Conservation (phyloP, 1,140 invertebrate genomes). For the Augochlora pura region DNA sequence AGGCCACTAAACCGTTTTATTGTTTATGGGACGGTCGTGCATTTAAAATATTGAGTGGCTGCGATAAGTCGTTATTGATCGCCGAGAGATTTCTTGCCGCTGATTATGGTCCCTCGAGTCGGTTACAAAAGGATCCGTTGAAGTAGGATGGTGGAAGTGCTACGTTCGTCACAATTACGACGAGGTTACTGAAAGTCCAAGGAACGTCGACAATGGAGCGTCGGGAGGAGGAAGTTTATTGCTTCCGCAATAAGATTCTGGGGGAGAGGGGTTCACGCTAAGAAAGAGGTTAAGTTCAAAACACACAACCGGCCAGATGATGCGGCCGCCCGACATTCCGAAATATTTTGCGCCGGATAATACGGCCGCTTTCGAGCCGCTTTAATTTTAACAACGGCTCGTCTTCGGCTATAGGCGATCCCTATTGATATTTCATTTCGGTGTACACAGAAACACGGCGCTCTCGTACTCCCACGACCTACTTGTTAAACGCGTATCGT, state of each 20-base stretch:
- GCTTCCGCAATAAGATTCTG: constrained; percentile 55
- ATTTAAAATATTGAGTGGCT: too few species aligned
- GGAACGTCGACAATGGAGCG: constrained; percentile 35
- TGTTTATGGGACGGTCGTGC: too few species aligned
- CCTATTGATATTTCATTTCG: too few species aligned
- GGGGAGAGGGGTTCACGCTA: constrained; percentile 15
- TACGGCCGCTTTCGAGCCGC: not conserved
- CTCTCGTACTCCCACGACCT: too few species aligned
- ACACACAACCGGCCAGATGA: constrained; percentile 43
- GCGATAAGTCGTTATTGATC: constrained; percentile 6
- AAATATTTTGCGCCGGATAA: not conserved
- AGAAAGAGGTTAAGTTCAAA: constrained; percentile 48
- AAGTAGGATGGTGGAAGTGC: constrained; percentile 22
- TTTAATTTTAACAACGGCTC: not conserved
- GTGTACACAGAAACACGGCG: too few species aligned
- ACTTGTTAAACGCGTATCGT: too few species aligned
- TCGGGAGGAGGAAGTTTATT: constrained; percentile 49
- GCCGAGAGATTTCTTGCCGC: not conserved
- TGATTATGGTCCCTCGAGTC: constrained; percentile 24
- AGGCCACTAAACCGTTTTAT: too few species aligned
- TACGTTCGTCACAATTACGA: constrained; percentile 45
- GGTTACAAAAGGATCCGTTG: constrained; percentile 14
- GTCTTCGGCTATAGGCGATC: too few species aligned
- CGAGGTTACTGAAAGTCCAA: constrained; percentile 40
- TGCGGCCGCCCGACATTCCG: constrained; percentile 8